phyloP scores from a whole-genome alignment of 2,797 vertebrate genomes.

The Oreochromis grahami region DNA sequence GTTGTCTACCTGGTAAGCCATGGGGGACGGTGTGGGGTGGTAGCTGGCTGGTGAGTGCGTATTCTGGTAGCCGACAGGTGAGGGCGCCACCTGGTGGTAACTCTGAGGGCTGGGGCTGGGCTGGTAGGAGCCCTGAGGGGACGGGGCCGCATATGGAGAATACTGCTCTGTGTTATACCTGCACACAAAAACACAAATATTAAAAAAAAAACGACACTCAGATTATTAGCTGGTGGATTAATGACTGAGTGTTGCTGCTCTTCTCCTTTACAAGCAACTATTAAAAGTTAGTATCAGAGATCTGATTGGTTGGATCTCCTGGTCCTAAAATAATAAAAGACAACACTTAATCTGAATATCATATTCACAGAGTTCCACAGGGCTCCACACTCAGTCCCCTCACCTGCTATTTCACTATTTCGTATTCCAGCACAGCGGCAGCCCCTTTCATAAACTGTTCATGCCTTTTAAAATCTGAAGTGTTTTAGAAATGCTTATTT shows the following conservation, averaged over 20 bases:
- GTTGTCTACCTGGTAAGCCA: conserved; percentile 89
- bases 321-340: background rate
- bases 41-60: conserved; percentile 95
- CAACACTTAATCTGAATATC: background rate
- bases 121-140: conserved; percentile 94
- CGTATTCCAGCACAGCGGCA: no score
- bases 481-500: no score
- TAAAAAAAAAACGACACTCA: background rate
- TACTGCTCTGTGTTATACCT: conserved; percentile 98
- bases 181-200: background rate
- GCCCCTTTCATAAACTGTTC: no score
- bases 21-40: conserved; percentile 90
- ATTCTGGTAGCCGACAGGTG: conserved; percentile 92
- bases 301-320: background rate
- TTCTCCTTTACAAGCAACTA: background rate
- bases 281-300: background rate
- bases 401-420: no score
- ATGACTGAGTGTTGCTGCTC: background rate
- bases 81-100: conserved; percentile 94
- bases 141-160: conserved; percentile 90
- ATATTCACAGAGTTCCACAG: background rate
- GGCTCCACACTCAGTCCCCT: background rate
- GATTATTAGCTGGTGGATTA: background rate
- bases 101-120: conserved; percentile 94
- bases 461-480: no score